Evolutionary conservation across 2,888 invertebrate genomes (phyloP).

Genomic region (Craniophora ligustri): DNA sequence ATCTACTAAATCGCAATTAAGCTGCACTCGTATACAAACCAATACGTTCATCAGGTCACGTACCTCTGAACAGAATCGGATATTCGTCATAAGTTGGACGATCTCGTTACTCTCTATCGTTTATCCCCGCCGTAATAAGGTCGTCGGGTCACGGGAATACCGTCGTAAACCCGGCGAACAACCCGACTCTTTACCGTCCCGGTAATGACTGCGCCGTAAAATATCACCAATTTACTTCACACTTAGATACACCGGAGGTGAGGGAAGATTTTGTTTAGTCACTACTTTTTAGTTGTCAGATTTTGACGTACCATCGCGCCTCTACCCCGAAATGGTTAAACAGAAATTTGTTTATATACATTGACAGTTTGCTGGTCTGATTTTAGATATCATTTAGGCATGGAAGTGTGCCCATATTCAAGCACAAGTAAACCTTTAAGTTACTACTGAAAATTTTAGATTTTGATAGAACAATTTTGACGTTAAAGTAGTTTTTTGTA

Average conservation of each 20-base stretch:
- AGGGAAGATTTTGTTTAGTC: slow-evolving; percentile 49
- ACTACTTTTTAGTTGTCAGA: background rate
- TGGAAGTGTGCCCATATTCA: no score
- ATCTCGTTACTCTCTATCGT: slow-evolving; percentile 56
- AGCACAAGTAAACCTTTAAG: no score
- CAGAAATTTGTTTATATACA: no score
- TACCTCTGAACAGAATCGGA: slow-evolving; percentile 29
- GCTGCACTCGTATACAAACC: background rate
- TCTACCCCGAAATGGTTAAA: no score
- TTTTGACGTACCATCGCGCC: no score
- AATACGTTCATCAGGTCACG: slow-evolving; percentile 15
- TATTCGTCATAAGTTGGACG: slow-evolving; percentile 45
- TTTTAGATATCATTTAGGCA: no score
- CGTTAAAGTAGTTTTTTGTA: no score
- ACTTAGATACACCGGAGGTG: slow-evolving; percentile 67
- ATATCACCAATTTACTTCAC: slow-evolving; percentile 84
- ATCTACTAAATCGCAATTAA: slow-evolving; percentile 10
- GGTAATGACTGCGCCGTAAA: slow-evolving; percentile 82
- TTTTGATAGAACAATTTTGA: no score
- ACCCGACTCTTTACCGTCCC: slow-evolving; percentile 76
- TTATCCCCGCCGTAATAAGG: slow-evolving; percentile 73
- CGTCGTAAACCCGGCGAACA: slow-evolving; percentile 77
- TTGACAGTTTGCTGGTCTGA: no score
- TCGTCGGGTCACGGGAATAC: slow-evolving; percentile 75
- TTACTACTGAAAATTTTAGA: no score